These are phyloP conservation scores for Tiliacea aurago DNA, from an alignment of 2,888 invertebrate species.

Conservation along the genomic window DNA sequence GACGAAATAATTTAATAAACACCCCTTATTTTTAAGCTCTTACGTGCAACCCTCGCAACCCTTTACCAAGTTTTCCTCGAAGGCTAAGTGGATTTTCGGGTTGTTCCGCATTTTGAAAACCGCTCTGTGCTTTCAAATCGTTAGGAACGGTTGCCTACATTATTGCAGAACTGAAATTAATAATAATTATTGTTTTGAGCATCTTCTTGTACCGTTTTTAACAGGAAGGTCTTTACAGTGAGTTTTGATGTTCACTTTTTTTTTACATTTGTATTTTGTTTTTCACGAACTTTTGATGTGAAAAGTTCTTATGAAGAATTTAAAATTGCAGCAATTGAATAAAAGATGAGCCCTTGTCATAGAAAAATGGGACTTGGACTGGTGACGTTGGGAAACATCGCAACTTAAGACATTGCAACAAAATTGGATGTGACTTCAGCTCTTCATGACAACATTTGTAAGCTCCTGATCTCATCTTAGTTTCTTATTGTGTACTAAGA, in stretches of 20 bases:
- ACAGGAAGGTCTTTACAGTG: neutral
- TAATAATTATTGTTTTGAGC: neutral
- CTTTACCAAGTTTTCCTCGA: conserved; percentile 73
- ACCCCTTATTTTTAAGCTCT: conserved; percentile 67
- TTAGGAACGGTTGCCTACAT: conserved; percentile 73
- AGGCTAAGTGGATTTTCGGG: conserved; percentile 89
- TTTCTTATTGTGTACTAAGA: too few species aligned
- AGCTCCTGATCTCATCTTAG: neutral
- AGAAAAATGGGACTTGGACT: neutral
- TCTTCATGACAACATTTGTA: neutral
- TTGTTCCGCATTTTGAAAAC: conserved; percentile 85
- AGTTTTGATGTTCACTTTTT: neutral
- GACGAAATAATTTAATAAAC: conserved; percentile 68
- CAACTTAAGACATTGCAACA: neutral
- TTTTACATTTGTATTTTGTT: too few species aligned
- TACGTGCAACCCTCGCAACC: conserved; percentile 66
- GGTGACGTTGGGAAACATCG: neutral
- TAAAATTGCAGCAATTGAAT: neutral
- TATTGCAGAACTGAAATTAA: conserved; percentile 66
- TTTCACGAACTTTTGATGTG: neutral
- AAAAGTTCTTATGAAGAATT: neutral
- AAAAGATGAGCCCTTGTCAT: neutral
- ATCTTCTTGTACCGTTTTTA: neutral
- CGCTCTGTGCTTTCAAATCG: conserved; percentile 83
- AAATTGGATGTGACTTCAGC: neutral